A percentile compares a stretch with the other conserved stretches of the same genome.
Conservation (phyloP, 2,113 vertebrate genomes). For the Noctilio leporinus region DNA sequence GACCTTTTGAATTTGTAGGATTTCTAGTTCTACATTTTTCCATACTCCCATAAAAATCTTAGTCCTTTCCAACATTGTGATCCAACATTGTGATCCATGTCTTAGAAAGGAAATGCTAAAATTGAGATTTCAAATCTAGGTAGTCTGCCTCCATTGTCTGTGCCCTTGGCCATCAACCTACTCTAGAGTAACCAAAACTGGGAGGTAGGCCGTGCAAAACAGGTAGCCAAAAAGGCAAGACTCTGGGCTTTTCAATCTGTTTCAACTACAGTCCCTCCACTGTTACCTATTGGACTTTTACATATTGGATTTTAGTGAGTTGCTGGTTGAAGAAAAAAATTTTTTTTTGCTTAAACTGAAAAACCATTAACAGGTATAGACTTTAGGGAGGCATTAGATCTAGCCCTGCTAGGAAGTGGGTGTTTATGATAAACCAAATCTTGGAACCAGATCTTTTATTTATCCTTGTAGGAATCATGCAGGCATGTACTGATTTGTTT, state of each 20-base stretch:
- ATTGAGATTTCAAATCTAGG: not conserved
- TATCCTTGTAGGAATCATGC: not conserved
- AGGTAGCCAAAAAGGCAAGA: not conserved
- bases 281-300: conserved; percentile 3
- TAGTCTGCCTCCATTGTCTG: not conserved
- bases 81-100: not conserved
- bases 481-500: not conserved
- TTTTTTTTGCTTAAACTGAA: not conserved
- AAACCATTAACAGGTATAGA: not conserved
- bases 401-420: not conserved
- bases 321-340: not conserved
- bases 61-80: too few relatives aligned
- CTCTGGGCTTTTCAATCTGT: not conserved
- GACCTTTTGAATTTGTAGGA: not conserved
- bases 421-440: not conserved
- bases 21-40: not conserved
- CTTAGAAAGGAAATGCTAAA: not conserved
- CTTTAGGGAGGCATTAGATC: not conserved
- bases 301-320: not conserved
- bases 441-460: not conserved
- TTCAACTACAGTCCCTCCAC: not conserved
- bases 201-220: not conserved
- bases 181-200: not conserved
- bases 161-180: not conserved
- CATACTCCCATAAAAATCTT: not conserved